These are phyloP conservation scores for Drosophila picticornis DNA, from an alignment of 2,888 invertebrate genomes.

Conservation along the genomic window DNA sequence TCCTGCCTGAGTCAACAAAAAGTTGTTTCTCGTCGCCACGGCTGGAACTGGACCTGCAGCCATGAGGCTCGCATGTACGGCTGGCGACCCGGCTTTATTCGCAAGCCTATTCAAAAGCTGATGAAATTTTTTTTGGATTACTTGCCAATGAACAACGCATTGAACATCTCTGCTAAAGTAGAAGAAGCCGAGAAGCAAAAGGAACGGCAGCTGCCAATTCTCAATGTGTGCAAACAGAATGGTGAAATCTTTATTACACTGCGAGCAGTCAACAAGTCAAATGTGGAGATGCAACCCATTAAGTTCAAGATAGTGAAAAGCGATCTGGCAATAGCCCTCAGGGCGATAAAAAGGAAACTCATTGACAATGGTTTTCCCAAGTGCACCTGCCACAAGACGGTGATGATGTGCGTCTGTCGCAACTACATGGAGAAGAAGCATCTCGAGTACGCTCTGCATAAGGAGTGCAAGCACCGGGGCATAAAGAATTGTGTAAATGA, in stretches of 20 bases:
- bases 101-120: conserved; percentile 79
- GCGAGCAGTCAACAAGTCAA: conserved; percentile 1
- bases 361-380: conserved; percentile 86
- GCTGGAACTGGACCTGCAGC: conserved; percentile 88
- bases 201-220: conserved; percentile 86
- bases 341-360: conserved; percentile 86
- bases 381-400: conserved; percentile 86
- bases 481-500: conserved; percentile 68
- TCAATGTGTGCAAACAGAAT: conserved; percentile 88
- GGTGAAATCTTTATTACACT: conserved; percentile 88
- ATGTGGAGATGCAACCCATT: conserved; percentile 86
- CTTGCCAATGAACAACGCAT: conserved; percentile 60
- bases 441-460: conserved; percentile 86
- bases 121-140: conserved; percentile 82
- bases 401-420: conserved; percentile 82
- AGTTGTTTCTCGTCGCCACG: conserved; percentile 88
- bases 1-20: conserved; percentile 30
- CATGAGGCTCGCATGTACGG: conserved; percentile 66
- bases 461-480: conserved; percentile 81
- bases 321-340: conserved; percentile 85
- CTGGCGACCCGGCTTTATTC: conserved; percentile 83
- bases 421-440: conserved; percentile 83
- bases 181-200: conserved; percentile 39
- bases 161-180: conserved; percentile 80
- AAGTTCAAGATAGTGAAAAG: conserved; percentile 89